Percentiles rank a stretch among this genome's conserved stretches.
Conservation (phyloP, 2,888 invertebrate species). For the Drosophila pegasa region DNA sequence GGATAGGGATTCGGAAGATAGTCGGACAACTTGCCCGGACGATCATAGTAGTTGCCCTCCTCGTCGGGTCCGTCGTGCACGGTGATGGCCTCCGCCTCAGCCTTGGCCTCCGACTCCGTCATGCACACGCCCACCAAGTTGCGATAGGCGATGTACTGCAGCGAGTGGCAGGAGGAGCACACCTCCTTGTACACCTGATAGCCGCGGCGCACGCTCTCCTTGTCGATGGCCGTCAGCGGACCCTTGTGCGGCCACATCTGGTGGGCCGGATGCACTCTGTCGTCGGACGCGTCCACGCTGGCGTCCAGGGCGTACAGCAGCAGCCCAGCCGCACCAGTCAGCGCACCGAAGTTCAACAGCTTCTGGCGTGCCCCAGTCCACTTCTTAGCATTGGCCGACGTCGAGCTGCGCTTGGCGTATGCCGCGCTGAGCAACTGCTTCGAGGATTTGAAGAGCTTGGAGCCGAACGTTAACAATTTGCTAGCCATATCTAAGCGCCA, state of each 20-base stretch:
- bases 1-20: constrained; percentile 95
- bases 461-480: constrained; percentile 38
- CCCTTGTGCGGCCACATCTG: constrained; percentile 95
- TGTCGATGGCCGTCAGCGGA: constrained; percentile 91
- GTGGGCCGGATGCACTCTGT: constrained; percentile 92
- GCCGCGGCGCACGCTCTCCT: constrained; percentile 94
- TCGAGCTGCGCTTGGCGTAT: constrained; percentile 18
- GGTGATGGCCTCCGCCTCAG: constrained; percentile 94
- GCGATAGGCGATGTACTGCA: constrained; percentile 96
- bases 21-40: constrained; percentile 98
- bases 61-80: constrained; percentile 94
- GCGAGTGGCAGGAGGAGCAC: constrained; percentile 98
- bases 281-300: constrained; percentile 92
- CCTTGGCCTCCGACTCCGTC: constrained; percentile 97
- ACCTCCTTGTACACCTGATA: constrained; percentile 99
- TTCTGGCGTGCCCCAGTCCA: constrained; percentile 31
- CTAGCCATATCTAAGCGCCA: constrained; percentile 40
- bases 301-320: constrained; percentile 92
- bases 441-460: constrained; percentile 37
- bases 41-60: constrained; percentile 93
- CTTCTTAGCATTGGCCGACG: not conserved
- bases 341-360: constrained; percentile 89
- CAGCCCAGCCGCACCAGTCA: constrained; percentile 93
- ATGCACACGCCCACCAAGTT: constrained; percentile 95
- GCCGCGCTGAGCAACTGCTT: constrained; percentile 7